Percentiles rank a stretch among this genome's conserved stretches.
phyloP scores from a whole-genome alignment of 2,888 invertebrate species.

The Marasmarcha lunaedactyla region DNA sequence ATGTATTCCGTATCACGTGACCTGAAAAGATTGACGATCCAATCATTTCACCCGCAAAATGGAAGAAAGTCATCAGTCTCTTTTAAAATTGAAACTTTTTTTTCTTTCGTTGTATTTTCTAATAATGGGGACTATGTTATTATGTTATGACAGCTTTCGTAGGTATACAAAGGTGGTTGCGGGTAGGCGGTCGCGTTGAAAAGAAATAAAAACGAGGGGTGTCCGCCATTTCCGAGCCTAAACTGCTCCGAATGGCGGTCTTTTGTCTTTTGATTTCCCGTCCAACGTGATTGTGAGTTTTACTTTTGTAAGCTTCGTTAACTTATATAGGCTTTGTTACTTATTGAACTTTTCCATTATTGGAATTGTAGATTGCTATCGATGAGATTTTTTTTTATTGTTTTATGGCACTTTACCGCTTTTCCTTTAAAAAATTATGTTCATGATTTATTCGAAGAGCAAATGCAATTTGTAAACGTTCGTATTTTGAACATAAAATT shows the following conservation, averaged over 20 bases:
- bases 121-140: not conserved
- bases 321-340: conserved; percentile 62
- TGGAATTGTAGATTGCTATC: too few relatives aligned
- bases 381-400: too few relatives aligned
- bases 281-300: conserved; percentile 58
- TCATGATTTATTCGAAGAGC: too few relatives aligned
- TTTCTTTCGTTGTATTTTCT: not conserved
- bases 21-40: conserved; percentile 28
- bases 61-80: too few relatives aligned
- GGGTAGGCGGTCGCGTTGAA: conserved; percentile 27
- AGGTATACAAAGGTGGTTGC: conserved; percentile 26
- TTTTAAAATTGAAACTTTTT: not conserved
- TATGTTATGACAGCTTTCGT: conserved; percentile 22
- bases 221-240: conserved; percentile 58
- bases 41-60: not conserved
- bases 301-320: conserved; percentile 64
- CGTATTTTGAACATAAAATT: too few relatives aligned
- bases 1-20: conserved; percentile 35
- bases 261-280: conserved; percentile 71
- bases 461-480: too few relatives aligned
- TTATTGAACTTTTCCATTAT: conserved; percentile 68
- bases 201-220: conserved; percentile 35
- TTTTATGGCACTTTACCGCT: too few relatives aligned
- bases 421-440: too few relatives aligned
- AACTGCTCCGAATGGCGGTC: conserved; percentile 55